These are phyloP conservation scores for Channa argus DNA, from an alignment of 2,113 vertebrate species.

Conservation along the genomic window DNA sequence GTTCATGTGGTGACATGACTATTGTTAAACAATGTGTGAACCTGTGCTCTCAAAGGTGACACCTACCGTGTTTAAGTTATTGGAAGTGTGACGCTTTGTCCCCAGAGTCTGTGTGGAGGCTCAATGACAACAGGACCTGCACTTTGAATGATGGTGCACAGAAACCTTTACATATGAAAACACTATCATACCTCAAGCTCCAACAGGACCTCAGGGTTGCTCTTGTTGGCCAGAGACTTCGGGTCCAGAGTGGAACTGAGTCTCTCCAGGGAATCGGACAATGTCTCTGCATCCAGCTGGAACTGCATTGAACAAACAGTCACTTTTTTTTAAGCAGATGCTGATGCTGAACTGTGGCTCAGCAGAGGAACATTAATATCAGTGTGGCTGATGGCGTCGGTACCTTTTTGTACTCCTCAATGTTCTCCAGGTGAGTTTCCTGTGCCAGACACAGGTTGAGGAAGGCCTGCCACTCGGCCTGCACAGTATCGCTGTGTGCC, in stretches of 20 bases:
- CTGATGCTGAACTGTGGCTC: too few relatives aligned
- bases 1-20: too few relatives aligned
- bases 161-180: background rate
- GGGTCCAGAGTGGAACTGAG: constrained; percentile 86
- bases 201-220: constrained; percentile 83
- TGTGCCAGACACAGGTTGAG: constrained; percentile 94
- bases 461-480: constrained; percentile 92
- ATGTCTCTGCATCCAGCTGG: constrained; percentile 88
- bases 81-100: too few relatives aligned
- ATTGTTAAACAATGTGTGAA: too few relatives aligned
- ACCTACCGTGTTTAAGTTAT: too few relatives aligned
- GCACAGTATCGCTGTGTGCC: constrained; percentile 88
- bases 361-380: too few relatives aligned
- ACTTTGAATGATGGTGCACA: too few relatives aligned
- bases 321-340: background rate
- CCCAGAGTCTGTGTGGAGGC: too few relatives aligned
- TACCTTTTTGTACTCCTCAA: constrained; percentile 92
- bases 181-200: constrained; percentile 88
- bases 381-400: background rate
- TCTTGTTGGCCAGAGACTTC: constrained; percentile 81
- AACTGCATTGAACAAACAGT: constrained; percentile 78
- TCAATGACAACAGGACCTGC: too few relatives aligned
- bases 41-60: too few relatives aligned
- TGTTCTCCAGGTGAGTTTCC: constrained; percentile 89
- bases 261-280: constrained; percentile 85